Evolutionary conservation across 2,113 vertebrate genomes (phyloP).

Genomic region (Thymallus thymallus): DNA sequence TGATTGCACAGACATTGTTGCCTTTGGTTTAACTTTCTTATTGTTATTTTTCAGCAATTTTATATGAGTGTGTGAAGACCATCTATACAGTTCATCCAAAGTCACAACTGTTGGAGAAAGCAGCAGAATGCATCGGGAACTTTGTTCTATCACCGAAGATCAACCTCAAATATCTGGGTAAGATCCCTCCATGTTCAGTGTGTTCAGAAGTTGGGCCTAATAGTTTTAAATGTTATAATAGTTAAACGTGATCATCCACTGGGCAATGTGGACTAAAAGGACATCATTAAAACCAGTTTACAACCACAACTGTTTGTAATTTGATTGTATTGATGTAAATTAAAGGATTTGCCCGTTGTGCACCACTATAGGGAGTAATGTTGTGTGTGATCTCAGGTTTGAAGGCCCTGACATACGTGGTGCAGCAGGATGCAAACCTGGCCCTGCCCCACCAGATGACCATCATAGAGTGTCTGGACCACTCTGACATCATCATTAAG

Average conservation of each 20-base stretch:
- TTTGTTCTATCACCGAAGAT: slow-evolving; percentile 96
- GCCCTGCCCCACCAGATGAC: slow-evolving; percentile 97
- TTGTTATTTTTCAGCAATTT: slow-evolving; percentile 80
- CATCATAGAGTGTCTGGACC: slow-evolving; percentile 96
- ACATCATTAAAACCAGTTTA: too few species aligned
- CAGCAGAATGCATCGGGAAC: slow-evolving; percentile 94
- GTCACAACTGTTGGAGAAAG: slow-evolving; percentile 90
- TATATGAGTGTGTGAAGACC: slow-evolving; percentile 94
- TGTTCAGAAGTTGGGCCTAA: too few species aligned
- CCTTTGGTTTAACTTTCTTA: neutral
- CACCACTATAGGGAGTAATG: neutral
- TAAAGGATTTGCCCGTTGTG: neutral
- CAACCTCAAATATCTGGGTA: slow-evolving; percentile 97
- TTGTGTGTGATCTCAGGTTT: slow-evolving; percentile 75
- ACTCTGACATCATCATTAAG: slow-evolving; percentile 93
- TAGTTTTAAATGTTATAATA: too few species aligned
- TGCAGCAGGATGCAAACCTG: slow-evolving; percentile 91
- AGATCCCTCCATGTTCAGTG: slow-evolving; percentile 36
- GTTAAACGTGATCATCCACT: too few species aligned
- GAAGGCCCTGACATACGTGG: slow-evolving; percentile 92
- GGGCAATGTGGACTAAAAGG: too few species aligned
- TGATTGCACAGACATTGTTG: neutral
- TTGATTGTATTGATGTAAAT: neutral
- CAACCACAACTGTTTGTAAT: too few species aligned
- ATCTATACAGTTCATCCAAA: slow-evolving; percentile 93